These are phyloP conservation scores for Achlya flavicornis DNA, from an alignment of 2,888 invertebrate species.

Conservation along the genomic window DNA sequence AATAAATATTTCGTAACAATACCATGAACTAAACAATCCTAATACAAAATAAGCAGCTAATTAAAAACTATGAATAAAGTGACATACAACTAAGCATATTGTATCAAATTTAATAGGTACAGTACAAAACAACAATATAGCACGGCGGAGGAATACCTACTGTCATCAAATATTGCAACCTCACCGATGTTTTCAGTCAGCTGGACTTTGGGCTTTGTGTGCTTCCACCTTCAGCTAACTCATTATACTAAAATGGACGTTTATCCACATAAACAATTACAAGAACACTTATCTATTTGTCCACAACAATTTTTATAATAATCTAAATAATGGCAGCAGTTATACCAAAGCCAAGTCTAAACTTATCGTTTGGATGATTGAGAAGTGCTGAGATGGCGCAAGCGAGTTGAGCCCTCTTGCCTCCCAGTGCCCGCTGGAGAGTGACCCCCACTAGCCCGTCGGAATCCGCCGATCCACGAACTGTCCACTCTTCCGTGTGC, in stretches of 20 bases:
- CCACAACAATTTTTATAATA: not conserved
- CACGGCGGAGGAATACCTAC: too few species aligned
- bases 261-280: not conserved
- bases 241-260: not conserved
- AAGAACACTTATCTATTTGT: not conserved
- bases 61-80: slow-evolving; percentile 20
- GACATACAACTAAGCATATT: slow-evolving; percentile 16
- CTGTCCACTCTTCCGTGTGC: slow-evolving; percentile 69
- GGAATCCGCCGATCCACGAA: slow-evolving; percentile 71
- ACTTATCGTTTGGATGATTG: slow-evolving; percentile 79
- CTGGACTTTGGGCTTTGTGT: not conserved
- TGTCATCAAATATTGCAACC: too few species aligned
- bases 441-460: slow-evolving; percentile 77
- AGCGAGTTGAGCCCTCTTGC: slow-evolving; percentile 62
- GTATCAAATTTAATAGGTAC: not conserved
- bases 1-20: not conserved
- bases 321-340: slow-evolving; percentile 65
- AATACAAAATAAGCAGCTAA: not conserved
- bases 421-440: slow-evolving; percentile 68
- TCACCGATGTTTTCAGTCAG: too few species aligned
- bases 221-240: not conserved
- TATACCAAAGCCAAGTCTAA: slow-evolving; percentile 73
- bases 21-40: slow-evolving; percentile 1
- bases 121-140: not conserved
- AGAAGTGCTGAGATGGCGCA: slow-evolving; percentile 75